Percentiles rank a stretch among this genome's conserved stretches.
phyloP scores from a whole-genome alignment of 2,797 vertebrate species.

The Diplodus puntazzo region DNA sequence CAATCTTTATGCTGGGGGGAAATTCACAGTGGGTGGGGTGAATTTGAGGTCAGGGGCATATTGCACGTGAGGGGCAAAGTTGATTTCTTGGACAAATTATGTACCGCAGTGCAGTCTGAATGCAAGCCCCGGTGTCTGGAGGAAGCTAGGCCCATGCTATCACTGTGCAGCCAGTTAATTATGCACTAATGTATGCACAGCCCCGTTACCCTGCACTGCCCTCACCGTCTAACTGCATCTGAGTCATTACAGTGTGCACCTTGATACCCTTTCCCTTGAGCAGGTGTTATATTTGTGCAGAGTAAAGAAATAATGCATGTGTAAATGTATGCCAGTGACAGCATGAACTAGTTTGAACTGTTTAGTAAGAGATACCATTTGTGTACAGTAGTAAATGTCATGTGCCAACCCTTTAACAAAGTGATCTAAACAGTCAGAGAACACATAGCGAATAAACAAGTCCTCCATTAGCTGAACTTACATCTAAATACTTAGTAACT shows the following conservation, averaged over 20 bases:
- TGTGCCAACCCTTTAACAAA: background rate
- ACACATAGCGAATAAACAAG: background rate
- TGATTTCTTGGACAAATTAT: constrained; percentile 13
- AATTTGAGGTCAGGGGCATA: constrained; percentile 20
- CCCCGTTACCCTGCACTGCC: constrained; percentile 50
- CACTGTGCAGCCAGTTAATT: constrained; percentile 70
- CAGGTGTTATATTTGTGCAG: background rate
- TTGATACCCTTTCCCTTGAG: background rate
- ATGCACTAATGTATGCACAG: constrained; percentile 78
- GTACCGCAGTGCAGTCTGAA: constrained; percentile 25
- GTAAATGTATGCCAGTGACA: background rate
- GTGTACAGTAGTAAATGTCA: background rate
- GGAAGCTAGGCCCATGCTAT: constrained; percentile 50
- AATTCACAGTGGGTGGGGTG: background rate
- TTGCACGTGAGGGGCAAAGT: background rate
- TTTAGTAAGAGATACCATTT: background rate
- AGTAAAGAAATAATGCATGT: background rate
- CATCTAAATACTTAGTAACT: background rate
- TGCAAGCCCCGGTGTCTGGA: constrained; percentile 43
- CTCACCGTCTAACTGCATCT: constrained; percentile 26
- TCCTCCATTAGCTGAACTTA: background rate
- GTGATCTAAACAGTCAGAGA: background rate
- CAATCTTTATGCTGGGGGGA: constrained; percentile 2
- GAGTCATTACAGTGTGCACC: constrained; percentile 35
- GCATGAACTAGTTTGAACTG: background rate